phyloP scores from a whole-genome alignment of 1,140 invertebrate species.

The Orius insidiosus region DNA sequence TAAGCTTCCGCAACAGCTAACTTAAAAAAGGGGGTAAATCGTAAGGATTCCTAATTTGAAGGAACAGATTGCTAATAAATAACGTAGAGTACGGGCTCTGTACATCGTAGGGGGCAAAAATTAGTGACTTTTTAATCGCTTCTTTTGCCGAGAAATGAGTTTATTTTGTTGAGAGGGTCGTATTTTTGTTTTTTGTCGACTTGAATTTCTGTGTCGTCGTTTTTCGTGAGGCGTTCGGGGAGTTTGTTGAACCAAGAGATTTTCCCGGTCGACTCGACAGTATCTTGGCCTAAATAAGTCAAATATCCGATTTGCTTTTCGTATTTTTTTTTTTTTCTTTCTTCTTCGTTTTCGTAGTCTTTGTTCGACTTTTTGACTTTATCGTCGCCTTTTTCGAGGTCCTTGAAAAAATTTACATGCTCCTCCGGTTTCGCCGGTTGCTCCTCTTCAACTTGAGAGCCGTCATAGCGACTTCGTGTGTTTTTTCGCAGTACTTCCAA shows the following conservation, averaged over 20 bases:
- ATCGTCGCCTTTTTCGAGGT: constrained; percentile 55
- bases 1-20: too few species aligned
- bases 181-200: constrained; percentile 39
- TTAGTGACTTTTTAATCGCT: too few species aligned
- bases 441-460: constrained; percentile 13
- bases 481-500: constrained; percentile 52
- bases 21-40: too few species aligned
- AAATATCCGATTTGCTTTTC: constrained; percentile 94
- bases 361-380: constrained; percentile 49
- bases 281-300: constrained; percentile 89
- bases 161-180: constrained; percentile 60
- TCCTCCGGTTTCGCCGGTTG: constrained; percentile 22
- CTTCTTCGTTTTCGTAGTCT: constrained; percentile 81
- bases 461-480: constrained; percentile 34
- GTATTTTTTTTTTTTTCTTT: constrained; percentile 86
- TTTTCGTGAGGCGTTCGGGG: constrained; percentile 31
- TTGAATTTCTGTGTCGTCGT: constrained; percentile 36
- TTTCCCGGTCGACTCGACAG: constrained; percentile 63
- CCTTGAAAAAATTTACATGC: constrained; percentile 83
- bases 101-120: too few species aligned
- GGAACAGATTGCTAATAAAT: too few species aligned
- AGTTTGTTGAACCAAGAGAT: constrained; percentile 61
- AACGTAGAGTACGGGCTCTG: too few species aligned
- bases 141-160: constrained; percentile 32
- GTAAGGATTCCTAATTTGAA: too few species aligned